phyloP scores from a whole-genome alignment of 2,113 vertebrate genomes.

The Boleophthalmus pectinirostris region DNA sequence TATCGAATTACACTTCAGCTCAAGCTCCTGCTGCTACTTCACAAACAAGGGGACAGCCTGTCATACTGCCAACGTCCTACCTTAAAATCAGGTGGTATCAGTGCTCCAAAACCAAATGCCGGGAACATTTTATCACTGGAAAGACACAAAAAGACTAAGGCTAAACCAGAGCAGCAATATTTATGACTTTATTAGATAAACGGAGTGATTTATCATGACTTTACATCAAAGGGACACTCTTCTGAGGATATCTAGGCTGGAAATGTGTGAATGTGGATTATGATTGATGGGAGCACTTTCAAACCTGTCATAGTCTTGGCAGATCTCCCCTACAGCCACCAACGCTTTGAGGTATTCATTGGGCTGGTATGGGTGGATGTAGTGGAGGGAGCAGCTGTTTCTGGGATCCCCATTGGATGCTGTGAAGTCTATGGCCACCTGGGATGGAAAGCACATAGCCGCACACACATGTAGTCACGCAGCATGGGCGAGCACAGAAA shows the following conservation, averaged over 20 bases:
- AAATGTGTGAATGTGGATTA: slow-evolving; percentile 1
- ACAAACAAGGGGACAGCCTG: background rate
- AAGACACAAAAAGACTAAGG: slow-evolving; percentile 18
- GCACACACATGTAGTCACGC: slow-evolving; percentile 11
- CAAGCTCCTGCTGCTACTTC: slow-evolving; percentile 3
- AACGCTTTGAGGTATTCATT: slow-evolving; percentile 98
- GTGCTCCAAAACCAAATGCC: slow-evolving; percentile 95
- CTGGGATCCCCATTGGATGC: slow-evolving; percentile 96
- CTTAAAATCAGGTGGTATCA: slow-evolving; percentile 98
- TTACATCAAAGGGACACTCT: slow-evolving; percentile 9
- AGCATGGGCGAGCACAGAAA: slow-evolving; percentile 9
- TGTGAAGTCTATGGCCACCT: slow-evolving; percentile 99
- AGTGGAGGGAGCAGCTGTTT: slow-evolving; percentile 98
- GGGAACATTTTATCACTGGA: slow-evolving; percentile 99
- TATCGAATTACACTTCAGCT: slow-evolving; percentile 11
- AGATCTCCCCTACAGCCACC: slow-evolving; percentile 98
- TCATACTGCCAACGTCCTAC: slow-evolving; percentile 67
- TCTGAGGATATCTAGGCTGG: slow-evolving; percentile 1
- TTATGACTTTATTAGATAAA: background rate
- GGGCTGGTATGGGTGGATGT: slow-evolving; percentile 98
- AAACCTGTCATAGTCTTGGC: slow-evolving; percentile 99
- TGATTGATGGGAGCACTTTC: slow-evolving; percentile 48
- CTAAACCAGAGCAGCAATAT: slow-evolving; percentile 10
- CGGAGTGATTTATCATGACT: background rate
- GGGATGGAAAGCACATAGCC: slow-evolving; percentile 38